Evolutionary conservation across 2,797 vertebrate genomes (phyloP).

Genomic region (Anguilla megastoma): DNA sequence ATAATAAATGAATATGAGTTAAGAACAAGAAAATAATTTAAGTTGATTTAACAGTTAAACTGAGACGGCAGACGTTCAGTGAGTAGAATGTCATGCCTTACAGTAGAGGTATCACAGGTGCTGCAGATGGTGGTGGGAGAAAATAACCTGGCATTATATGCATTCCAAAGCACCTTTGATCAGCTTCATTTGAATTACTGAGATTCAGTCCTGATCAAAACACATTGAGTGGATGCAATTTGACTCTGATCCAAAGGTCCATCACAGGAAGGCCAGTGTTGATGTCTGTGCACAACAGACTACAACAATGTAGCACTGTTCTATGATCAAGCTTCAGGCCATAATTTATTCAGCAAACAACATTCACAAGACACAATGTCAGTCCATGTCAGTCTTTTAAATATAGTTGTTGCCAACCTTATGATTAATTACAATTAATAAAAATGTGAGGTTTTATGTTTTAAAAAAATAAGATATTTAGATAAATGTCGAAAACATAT

Average conservation of each 20-base stretch:
- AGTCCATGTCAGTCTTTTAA: not conserved
- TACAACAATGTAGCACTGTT: not conserved
- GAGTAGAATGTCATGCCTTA: not conserved
- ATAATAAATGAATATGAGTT: not conserved
- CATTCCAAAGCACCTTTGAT: not conserved
- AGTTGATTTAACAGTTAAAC: not conserved
- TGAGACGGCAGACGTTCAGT: not conserved
- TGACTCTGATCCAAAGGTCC: slow-evolving; percentile 16
- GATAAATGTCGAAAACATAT: not conserved
- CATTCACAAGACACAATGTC: not conserved
- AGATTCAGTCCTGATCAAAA: slow-evolving; percentile 11
- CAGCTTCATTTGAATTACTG: slow-evolving; percentile 9
- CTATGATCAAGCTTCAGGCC: not conserved
- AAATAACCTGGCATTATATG: not conserved
- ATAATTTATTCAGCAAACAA: slow-evolving; percentile 1
- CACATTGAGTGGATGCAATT: not conserved
- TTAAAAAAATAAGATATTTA: not conserved
- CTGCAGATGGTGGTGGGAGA: not conserved
- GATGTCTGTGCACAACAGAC: not conserved
- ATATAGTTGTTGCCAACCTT: not conserved
- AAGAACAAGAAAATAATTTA: not conserved
- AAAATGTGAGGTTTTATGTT: not conserved
- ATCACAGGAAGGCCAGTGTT: not conserved
- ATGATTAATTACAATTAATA: not conserved
- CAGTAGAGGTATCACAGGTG: not conserved